Evolutionary conservation across 1,140 invertebrate genomes (phyloP), one percentile per base, ranked within the genome.

Genomic region (Orius insidiosus): DNA sequence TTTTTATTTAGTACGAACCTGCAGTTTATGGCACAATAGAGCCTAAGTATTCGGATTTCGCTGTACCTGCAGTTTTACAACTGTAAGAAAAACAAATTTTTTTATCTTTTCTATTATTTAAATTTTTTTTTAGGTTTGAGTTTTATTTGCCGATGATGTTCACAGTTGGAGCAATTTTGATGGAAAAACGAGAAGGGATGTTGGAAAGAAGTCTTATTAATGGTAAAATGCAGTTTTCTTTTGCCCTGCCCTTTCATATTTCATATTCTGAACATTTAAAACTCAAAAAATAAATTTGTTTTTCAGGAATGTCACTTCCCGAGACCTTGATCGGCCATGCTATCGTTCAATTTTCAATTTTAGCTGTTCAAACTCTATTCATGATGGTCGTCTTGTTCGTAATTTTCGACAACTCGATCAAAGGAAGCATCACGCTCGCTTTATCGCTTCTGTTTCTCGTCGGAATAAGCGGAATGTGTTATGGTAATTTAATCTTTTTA

Each of bases 131-230:
- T 51, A 59, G 58, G 30, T 58, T 59, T 42, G 55, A 53, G 5
- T 96, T 90, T 68, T 93, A 94, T 65, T 70, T 94, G 57, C 87
- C 90, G 1, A 84, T 92, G n/a, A 88, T 88, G 31, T 67, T 93
- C 42, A 95, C 89, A 3, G 87, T 89, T 0, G 80, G 87, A 1
- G 76, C 85, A 0, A 83, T 95, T 71, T 71, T 96, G 45, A 73
- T 90, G 40, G 92, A 96, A 59, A 74, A 85, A 52, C 78, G 62
- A 56, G 85, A 89, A 60, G 87, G 88, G n/a, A 74, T 88, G 52
- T 58, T 92, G 42, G 87, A 94, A 59, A 69, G 88, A 50, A 83
- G 80, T 37, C 65, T 88, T 19, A 85, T 93, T 1, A 81, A 83
- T 33, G 85, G 83, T 60, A 75, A 72, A 7, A 10, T 7, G 7